Conservation (phyloP, 2,888 invertebrate genomes). For the Ptychoptera albimana region DNA sequence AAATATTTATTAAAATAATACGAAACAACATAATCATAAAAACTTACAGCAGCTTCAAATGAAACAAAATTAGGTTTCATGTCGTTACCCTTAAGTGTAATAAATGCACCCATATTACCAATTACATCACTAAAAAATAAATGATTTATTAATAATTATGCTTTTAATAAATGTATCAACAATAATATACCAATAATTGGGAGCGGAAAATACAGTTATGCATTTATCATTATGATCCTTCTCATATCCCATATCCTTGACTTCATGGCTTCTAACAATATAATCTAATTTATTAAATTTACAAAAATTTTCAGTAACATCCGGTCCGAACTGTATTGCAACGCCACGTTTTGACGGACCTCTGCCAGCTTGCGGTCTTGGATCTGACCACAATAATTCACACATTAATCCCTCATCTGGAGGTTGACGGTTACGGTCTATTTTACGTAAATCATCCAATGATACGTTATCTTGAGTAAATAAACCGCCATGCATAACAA, state of each 20-base stretch:
- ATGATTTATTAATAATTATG: constrained; percentile 1
- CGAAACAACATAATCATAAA: constrained; percentile 7
- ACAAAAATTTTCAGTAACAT: constrained; percentile 80
- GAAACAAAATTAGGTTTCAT: constrained; percentile 81
- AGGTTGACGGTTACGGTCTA: constrained; percentile 89
- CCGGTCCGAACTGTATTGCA: constrained; percentile 97
- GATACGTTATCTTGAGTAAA: constrained; percentile 88
- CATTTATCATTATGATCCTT: constrained; percentile 88
- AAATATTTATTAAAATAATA: not conserved
- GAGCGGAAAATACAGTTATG: constrained; percentile 98
- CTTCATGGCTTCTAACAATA: constrained; percentile 92
- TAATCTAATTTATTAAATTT: constrained; percentile 78
- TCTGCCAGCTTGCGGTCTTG: constrained; percentile 75
- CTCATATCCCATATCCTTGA: constrained; percentile 93
- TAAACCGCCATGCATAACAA: constrained; percentile 97
- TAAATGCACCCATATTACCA: constrained; percentile 97
- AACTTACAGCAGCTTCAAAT: constrained; percentile 87
- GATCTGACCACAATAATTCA: constrained; percentile 97
- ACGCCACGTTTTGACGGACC: constrained; percentile 94
- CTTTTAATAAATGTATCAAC: not conserved
- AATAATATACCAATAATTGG: constrained; percentile 86
- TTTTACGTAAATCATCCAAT: constrained; percentile 76
- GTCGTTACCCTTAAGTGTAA: constrained; percentile 82
- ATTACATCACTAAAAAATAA: constrained; percentile 75
- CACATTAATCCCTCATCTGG: constrained; percentile 98